These are phyloP conservation scores for Oryzias woworae DNA, from an alignment of 2,113 vertebrate genomes.

Conservation along the genomic window DNA sequence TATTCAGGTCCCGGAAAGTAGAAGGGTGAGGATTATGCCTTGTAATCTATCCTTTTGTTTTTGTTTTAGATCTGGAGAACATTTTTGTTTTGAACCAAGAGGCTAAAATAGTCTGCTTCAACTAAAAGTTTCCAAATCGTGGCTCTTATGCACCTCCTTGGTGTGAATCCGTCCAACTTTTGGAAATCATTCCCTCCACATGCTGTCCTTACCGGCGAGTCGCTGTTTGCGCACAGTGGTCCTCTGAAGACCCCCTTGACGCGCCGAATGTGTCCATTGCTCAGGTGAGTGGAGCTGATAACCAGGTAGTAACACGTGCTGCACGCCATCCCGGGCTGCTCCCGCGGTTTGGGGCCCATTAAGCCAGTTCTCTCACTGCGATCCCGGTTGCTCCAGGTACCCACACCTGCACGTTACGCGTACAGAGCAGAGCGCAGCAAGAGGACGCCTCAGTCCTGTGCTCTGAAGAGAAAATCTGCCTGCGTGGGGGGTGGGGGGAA, in stretches of 20 bases:
- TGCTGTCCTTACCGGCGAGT: slow-evolving; percentile 84
- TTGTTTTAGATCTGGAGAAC: no score
- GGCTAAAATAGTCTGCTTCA: no score
- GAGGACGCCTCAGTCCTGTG: slow-evolving; percentile 29
- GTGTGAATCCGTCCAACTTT: background rate
- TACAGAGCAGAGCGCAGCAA: slow-evolving; percentile 18
- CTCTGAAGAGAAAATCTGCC: slow-evolving; percentile 27
- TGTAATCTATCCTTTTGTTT: no score
- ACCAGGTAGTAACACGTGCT: slow-evolving; percentile 96
- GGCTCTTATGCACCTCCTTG: no score
- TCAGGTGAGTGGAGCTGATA: slow-evolving; percentile 98
- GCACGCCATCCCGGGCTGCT: slow-evolving; percentile 87
- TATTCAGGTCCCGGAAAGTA: slow-evolving; percentile 5
- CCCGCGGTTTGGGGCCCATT: slow-evolving; percentile 62
- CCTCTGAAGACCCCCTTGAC: slow-evolving; percentile 98
- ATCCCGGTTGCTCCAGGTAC: slow-evolving; percentile 6
- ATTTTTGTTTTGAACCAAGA: no score
- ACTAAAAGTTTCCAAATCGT: no score
- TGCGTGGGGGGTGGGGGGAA: slow-evolving; percentile 6
- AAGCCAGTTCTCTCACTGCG: slow-evolving; percentile 10
- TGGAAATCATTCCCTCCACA: background rate
- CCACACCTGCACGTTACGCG: background rate
- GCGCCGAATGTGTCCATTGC: slow-evolving; percentile 96
- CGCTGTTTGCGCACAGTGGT: slow-evolving; percentile 85
- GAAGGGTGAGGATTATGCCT: no score